These are phyloP conservation scores for Malthinus seriepunctatus DNA, from an alignment of 2,888 invertebrate species.

Conservation along the genomic window DNA sequence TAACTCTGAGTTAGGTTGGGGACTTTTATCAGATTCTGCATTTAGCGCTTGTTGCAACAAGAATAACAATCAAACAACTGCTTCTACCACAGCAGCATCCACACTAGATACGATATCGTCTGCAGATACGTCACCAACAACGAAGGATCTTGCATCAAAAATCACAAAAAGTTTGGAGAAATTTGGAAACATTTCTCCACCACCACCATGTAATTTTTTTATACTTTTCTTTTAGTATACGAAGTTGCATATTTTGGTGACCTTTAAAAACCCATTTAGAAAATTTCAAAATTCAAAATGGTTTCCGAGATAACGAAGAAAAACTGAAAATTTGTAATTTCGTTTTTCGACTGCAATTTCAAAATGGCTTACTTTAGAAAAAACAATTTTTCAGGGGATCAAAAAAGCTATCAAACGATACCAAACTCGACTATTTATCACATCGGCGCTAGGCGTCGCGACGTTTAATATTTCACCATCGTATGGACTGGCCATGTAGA, in stretches of 20 bases:
- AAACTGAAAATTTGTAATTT: too few species aligned
- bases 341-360: too few species aligned
- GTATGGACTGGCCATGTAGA: too few species aligned
- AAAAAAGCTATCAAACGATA: too few species aligned
- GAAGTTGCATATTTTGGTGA: conserved; percentile 12
- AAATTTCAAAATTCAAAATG: too few species aligned
- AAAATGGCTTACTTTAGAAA: too few species aligned
- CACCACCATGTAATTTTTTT: conserved; percentile 24
- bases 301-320: too few species aligned
- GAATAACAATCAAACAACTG: conserved; percentile 28
- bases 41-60: conserved; percentile 65
- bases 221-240: neutral
- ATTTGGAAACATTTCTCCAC: conserved; percentile 18
- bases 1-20: conserved; percentile 59
- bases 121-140: conserved; percentile 27
- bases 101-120: conserved; percentile 26
- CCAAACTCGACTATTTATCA: too few species aligned
- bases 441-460: too few species aligned
- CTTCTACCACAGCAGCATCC: conserved; percentile 32
- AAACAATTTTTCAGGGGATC: too few species aligned
- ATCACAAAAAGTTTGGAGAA: conserved; percentile 24
- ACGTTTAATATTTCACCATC: too few species aligned
- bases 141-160: conserved; percentile 12
- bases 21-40: conserved; percentile 63
- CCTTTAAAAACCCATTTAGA: too few species aligned